Conservation (phyloP, 2,888 invertebrate species). For the Thecophora atra region DNA sequence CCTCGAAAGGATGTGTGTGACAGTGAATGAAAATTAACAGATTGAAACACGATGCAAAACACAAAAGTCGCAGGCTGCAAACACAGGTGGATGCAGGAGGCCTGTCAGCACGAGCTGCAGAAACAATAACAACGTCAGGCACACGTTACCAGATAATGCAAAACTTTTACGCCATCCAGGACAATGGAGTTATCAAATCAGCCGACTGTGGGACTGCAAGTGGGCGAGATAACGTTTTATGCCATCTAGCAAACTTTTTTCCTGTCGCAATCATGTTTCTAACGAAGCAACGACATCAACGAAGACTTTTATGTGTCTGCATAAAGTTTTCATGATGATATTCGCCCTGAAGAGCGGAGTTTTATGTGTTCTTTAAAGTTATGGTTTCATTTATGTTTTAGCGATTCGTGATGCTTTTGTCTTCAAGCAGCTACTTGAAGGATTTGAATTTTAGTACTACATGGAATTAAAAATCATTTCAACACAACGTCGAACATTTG, state of each 20-base stretch:
- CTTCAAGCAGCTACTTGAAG: neutral
- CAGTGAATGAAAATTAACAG: constrained; percentile 17
- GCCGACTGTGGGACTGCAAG: neutral
- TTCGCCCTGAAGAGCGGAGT: neutral
- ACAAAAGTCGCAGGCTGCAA: neutral
- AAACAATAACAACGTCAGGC: neutral
- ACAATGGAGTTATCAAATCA: constrained; percentile 12
- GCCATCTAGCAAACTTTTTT: neutral
- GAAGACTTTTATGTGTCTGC: neutral
- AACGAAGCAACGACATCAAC: constrained; percentile 1
- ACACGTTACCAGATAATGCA: neutral
- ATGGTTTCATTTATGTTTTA: neutral
- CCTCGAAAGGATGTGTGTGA: constrained; percentile 31
- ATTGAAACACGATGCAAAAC: neutral
- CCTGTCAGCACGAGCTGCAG: neutral
- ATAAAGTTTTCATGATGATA: neutral
- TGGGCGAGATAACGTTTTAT: neutral
- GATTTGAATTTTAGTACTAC: no score
- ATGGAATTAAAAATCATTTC: no score
- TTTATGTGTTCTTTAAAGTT: neutral
- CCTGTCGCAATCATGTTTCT: neutral
- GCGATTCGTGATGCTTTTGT: no score
- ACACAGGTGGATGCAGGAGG: neutral
- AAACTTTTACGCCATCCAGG: neutral
- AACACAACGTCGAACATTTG: no score